phyloP scores from a whole-genome alignment of 2,113 vertebrate genomes.

The Cyanistes caeruleus region DNA sequence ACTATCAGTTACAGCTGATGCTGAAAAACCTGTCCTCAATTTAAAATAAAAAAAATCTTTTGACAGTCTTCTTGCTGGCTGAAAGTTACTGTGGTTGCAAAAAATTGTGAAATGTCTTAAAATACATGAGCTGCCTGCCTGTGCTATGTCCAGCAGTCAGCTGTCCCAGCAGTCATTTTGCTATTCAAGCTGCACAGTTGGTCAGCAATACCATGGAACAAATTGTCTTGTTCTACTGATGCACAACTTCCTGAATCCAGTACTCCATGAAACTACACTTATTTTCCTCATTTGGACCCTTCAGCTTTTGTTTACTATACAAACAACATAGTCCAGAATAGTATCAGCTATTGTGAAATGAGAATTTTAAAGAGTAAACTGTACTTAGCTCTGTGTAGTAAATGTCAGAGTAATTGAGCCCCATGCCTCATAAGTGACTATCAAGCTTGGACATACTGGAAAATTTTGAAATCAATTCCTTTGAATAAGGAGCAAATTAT shows the following conservation, averaged over 20 bases:
- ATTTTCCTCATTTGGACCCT: background rate
- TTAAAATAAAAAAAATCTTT: background rate
- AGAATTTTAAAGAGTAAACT: background rate
- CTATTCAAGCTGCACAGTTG: background rate
- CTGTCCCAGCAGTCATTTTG: background rate
- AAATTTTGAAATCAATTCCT: background rate
- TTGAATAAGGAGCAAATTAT: background rate
- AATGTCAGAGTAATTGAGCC: background rate
- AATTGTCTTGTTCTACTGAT: background rate
- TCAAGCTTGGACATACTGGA: background rate
- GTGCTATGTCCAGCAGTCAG: background rate
- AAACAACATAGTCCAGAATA: background rate
- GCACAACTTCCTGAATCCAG: background rate
- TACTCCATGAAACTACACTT: background rate
- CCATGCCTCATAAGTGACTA: background rate
- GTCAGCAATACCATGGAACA: background rate
- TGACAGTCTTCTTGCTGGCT: background rate
- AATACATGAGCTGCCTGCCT: background rate
- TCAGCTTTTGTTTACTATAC: constrained; percentile 5
- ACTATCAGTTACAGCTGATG: background rate
- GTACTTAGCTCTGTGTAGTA: background rate
- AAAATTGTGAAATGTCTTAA: background rate
- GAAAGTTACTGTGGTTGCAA: background rate
- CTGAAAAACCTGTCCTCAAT: background rate
- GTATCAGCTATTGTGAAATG: background rate